phyloP scores from a whole-genome alignment of 2,797 vertebrate species.

The Babyrousa celebensis region DNA sequence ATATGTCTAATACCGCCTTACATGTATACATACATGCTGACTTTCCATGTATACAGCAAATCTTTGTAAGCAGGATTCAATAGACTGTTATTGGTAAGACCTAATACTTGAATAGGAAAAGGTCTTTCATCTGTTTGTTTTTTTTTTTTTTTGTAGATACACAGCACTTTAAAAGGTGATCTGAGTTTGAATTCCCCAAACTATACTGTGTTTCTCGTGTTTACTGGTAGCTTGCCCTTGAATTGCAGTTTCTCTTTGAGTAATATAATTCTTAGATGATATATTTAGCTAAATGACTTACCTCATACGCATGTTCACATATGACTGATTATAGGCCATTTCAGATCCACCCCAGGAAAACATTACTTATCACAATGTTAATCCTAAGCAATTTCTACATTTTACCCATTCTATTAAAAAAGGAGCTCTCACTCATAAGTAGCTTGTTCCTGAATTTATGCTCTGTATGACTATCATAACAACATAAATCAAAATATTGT shows the following conservation, averaged over 20 bases:
- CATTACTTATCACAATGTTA: background rate
- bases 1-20: background rate
- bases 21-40: background rate
- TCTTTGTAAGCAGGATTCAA: background rate
- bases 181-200: constrained; percentile 17
- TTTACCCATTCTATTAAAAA: background rate
- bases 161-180: constrained; percentile 10
- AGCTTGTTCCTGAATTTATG: background rate
- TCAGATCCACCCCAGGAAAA: constrained; percentile 59
- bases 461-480: background rate
- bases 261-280: background rate
- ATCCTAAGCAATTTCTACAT: constrained; percentile 55
- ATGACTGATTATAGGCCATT: constrained; percentile 35
- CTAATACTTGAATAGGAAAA: constrained; percentile 18
- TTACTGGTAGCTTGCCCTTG: background rate
- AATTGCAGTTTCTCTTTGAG: constrained; percentile 35
- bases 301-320: background rate
- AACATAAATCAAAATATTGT: background rate
- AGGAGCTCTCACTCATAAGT: background rate
- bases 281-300: background rate
- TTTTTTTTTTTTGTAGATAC: background rate
- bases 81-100: background rate
- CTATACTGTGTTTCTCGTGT: constrained; percentile 14
- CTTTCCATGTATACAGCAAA: background rate
- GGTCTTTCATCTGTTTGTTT: background rate